Evolutionary conservation across 2,888 invertebrate species (phyloP).

Genomic region (Leucozona laternaria): DNA sequence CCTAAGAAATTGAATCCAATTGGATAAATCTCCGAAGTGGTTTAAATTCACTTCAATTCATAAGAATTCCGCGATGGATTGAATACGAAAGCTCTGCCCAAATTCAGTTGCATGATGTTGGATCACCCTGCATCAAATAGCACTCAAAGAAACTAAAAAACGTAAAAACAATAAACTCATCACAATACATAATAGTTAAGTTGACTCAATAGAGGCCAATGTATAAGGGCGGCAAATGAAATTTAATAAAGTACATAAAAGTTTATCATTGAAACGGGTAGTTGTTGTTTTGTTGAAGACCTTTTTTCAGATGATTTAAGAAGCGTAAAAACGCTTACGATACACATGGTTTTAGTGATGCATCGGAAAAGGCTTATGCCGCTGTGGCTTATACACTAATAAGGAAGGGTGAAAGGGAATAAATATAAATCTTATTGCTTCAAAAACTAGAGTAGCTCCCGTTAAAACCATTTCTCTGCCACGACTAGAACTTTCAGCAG

Average conservation of each 20-base stretch:
- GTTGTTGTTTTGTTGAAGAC: background rate
- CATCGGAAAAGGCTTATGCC: no score
- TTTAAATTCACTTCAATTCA: no score
- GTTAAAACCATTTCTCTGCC: no score
- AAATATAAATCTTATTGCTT: conserved; percentile 2
- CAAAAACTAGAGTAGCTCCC: conserved; percentile 3
- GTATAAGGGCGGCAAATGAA: background rate
- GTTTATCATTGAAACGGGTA: background rate
- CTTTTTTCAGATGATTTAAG: background rate
- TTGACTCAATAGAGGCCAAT: background rate
- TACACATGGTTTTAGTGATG: background rate
- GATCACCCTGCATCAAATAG: no score
- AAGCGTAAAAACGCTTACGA: background rate
- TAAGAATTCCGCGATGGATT: no score
- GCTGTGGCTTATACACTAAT: no score
- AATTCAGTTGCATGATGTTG: no score
- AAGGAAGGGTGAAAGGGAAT: background rate
- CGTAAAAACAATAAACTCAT: background rate
- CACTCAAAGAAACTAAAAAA: no score
- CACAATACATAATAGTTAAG: background rate
- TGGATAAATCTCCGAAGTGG: no score
- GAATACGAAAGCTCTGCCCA: no score
- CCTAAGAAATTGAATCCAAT: no score
- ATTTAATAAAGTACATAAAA: background rate
- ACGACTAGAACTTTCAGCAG: no score